Conservation (phyloP, 2,888 invertebrate genomes). For the Linnaemya tessellans region DNA sequence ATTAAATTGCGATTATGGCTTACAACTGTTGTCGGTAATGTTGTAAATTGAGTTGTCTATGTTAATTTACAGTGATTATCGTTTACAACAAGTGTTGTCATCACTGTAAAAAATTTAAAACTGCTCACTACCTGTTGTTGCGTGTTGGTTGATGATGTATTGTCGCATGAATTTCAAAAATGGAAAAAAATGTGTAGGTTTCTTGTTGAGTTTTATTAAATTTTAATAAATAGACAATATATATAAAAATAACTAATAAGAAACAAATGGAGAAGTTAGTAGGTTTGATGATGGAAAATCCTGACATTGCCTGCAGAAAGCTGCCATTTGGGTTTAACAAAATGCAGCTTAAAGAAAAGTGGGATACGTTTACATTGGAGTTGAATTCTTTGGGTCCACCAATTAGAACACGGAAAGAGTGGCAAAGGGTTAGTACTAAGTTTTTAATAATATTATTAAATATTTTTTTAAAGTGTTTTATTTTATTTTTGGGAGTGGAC, state of each 20-base stretch:
- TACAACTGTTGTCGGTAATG: too few species aligned
- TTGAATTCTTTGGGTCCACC: background rate
- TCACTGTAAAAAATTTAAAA: conserved; percentile 7
- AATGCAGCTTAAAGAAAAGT: background rate
- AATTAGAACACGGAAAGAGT: background rate
- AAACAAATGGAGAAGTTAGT: conserved; percentile 21
- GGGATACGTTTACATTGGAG: too few species aligned
- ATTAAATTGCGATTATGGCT: too few species aligned
- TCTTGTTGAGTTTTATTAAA: background rate
- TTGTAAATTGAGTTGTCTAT: conserved; percentile 5
- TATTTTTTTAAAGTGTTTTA: background rate
- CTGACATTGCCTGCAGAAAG: conserved; percentile 7
- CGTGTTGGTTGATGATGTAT: background rate
- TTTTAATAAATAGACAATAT: too few species aligned
- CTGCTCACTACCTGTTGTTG: conserved; percentile 6
- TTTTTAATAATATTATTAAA: background rate
- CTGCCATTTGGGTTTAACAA: conserved; percentile 18
- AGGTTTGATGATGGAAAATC: conserved; percentile 1
- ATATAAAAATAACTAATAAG: conserved; percentile 25
- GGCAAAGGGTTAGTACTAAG: background rate
- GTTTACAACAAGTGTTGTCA: conserved; percentile 2
- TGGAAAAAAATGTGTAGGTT: background rate
- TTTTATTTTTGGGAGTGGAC: background rate
- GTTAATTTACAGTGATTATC: conserved; percentile 8
- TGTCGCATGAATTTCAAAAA: background rate